Evolutionary conservation across 2,113 vertebrate species (phyloP), one percentile per base, ranked within the genome.

Genomic region (Clarias macrocephalus): DNA sequence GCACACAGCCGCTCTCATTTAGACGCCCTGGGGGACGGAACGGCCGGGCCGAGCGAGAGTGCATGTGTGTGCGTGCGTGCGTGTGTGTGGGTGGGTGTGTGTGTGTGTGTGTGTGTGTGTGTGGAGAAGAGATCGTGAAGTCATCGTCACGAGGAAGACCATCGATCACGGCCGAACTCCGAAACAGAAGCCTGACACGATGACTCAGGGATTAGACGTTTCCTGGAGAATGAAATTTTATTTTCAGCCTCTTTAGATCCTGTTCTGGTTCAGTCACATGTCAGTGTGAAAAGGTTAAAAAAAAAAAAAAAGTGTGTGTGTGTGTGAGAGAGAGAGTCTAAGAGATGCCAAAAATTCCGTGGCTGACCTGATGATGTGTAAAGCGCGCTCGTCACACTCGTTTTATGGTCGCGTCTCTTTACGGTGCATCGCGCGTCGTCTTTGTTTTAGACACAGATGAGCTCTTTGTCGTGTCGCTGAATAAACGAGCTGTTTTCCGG

Each of bases 1-100:
- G 93, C 92, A 85, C 84, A 88, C 85, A 90, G 89, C 93, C 87
- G 89, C 80, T 84, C 86, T 88, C 83, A 88, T 90, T 89, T 92
- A 85, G 88, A 89, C 86, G 91, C 89, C 93, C 86, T 18, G 57
- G 85, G 84, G 88, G 70, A 76, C 79, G 18, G 65, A 87, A 82
- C 48, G 86, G n/a, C 25, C 8, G 56, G 76, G 73, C 75, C 19
- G 23, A 60, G 54, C 77, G 33, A 57, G n/a, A 85, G 68, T 15
- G 80, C 52, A 15, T 65, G 73, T 6, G 10, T n/a, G 23, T 42
- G 63, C 80, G 84, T 21, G 85, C 37, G 85, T n/a, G 81, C 73
- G 54, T 52, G 86, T 80, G 83, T 59, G 68, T 77, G 87, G 79
- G 76, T 21, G 85, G n/a, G n/a, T n/a, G n/a, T 83, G 87, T 82